A percentile compares a stretch with the other conserved stretches of the same genome.
Conservation (phyloP, 2,113 vertebrate species). For the Excalfactoria chinensis region DNA sequence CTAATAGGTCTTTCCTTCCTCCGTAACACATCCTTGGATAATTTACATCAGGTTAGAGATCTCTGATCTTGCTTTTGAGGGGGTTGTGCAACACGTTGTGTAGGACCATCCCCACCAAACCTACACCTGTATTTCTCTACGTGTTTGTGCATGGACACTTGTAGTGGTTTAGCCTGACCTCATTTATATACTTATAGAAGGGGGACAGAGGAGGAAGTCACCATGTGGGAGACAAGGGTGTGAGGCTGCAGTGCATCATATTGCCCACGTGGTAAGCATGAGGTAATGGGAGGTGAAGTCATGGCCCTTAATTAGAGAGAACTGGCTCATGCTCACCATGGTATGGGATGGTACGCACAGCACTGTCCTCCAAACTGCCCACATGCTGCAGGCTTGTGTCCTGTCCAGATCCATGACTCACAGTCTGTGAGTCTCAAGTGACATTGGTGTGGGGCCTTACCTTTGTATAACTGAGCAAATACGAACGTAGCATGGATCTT, state of each 20-base stretch:
- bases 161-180: not conserved
- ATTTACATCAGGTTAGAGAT: not conserved
- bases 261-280: not conserved
- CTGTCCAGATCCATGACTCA: not conserved
- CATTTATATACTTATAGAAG: not conserved
- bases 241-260: not conserved
- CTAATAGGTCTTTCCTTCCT: not conserved
- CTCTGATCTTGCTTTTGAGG: not conserved
- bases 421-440: not conserved
- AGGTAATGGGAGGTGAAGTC: slow-evolving; percentile 36
- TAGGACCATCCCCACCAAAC: not conserved
- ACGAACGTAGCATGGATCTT: not conserved
- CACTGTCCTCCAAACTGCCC: accelerated
- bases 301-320: not conserved
- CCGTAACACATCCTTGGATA: not conserved
- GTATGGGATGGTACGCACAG: accelerated
- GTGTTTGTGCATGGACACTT: not conserved
- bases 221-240: accelerated
- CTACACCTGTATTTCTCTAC: not conserved
- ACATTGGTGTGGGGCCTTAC: not conserved
- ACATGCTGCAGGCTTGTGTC: accelerated
- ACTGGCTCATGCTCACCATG: not conserved
- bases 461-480: not conserved
- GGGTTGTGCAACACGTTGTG: accelerated
- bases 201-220: not conserved